Evolutionary conservation across 2,113 vertebrate species (phyloP).

Genomic region (Notothenia rossii): DNA sequence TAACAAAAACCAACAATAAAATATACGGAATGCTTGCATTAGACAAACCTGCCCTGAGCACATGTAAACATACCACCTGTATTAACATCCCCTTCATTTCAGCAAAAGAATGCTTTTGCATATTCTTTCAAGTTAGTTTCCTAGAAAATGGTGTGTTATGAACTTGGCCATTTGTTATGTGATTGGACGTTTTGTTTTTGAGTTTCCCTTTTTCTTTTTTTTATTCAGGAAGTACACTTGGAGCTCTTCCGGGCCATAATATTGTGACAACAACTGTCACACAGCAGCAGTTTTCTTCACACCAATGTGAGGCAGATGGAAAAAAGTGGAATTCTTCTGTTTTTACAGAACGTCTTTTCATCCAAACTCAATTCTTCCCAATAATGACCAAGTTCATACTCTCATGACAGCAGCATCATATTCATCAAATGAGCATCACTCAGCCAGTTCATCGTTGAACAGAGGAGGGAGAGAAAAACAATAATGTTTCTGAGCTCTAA

Average conservation of each 20-base stretch:
- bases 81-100: not conserved
- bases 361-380: conserved; percentile 68
- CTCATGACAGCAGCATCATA: conserved; percentile 67
- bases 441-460: conserved; percentile 65
- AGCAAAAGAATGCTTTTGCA: not conserved
- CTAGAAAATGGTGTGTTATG: not conserved
- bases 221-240: not conserved
- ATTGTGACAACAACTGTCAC: conserved; percentile 32
- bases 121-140: not conserved
- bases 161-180: not conserved
- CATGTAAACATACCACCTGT: not conserved
- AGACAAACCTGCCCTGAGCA: no score
- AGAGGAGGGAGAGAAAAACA: conserved; percentile 66
- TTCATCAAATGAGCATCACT: conserved; percentile 76
- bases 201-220: not conserved
- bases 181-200: conserved; percentile 4
- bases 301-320: conserved; percentile 13
- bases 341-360: conserved; percentile 57
- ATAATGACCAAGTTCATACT: conserved; percentile 69
- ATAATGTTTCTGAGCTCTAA: conserved; percentile 79
- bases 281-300: conserved; percentile 10
- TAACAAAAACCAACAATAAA: not conserved
- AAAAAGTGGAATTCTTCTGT: conserved; percentile 32
- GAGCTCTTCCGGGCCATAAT: not conserved
- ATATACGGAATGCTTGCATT: not conserved